Base-by-base conservation (phyloP, 2,888 invertebrate species). In the Aphelenchoides bicaudatus region DNA sequence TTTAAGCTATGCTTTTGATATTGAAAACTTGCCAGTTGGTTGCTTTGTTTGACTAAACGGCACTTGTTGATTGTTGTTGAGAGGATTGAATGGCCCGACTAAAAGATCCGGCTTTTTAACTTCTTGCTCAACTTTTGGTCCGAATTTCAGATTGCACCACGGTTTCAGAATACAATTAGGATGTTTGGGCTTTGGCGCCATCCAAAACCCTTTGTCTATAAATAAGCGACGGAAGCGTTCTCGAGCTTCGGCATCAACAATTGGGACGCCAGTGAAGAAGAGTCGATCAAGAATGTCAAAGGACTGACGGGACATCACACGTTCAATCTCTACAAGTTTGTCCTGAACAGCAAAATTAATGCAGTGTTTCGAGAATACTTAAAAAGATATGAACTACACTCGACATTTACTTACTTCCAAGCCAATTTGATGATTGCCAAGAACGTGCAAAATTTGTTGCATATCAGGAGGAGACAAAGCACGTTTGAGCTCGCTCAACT, bases 211-310 rank as follows among this genome's bases (percentile, higher is more conserved):
- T 19, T 29, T 19, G 10, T 56, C 56, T 13, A 56, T 16, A n/a
- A 37, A 62, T 16, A 60, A 19, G 21, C 49, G 47, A 27, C 61
- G 63, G 30, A 62, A 64, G 8, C 63, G 48, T 30, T 62, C 62
- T 2, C 62, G 37, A 13, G 56, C 56, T 38, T 62, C 55, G 1
- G 60, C 56, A 39, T 62, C 62, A n/a, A 62, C 61, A 38, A 62
- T 62, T 8, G 62, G 62, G 19, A 62, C 55, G 13, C 56, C 49
- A 0, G 29, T 49, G 23, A 62, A 63, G 46, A 62, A 62, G n/a
- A 62, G 50, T 16, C 39, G 60, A 29, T 62, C 62, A 25, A 62
- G 49, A 8, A 49, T 39, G 23, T 59, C 63, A 27, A 50, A 56
- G 6, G 34, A 30, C 27, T 66, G 62, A 6, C 50, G 27, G 30